Base-by-base conservation (phyloP, 2,113 vertebrate genomes). In the Chloropsis cyanopogon region DNA sequence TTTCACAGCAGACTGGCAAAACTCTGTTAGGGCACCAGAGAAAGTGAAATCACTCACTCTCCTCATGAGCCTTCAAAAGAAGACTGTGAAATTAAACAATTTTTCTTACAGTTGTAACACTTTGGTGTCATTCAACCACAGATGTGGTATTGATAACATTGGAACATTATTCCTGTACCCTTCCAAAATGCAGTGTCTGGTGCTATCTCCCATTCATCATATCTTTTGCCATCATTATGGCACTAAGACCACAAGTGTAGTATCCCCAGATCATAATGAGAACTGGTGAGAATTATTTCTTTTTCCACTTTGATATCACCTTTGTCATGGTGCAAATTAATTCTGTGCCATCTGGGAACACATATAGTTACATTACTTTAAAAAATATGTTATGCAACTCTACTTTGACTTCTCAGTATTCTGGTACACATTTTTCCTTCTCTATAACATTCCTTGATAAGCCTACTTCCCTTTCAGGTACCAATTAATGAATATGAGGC, bases 401-500 rank as follows among this genome's bases (percentile, higher is more conserved):
- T 53, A 25, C 47, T 91, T 41, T 33, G 47, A 77, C 79, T 93
- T 93, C 60, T 95, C 47, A 71, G 17, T 54, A 88, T 89, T 92
- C 92, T 53, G 49, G 61, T 57, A 64, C 73, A 49, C 0, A 0
- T 60, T 4, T 0, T 77, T 88, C 85, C 44, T 86, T 75, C 44
- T 63, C 79, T 65, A 50, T 76, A 91, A 60, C 12, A 41, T 72
- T 68, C 42, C 52, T 77, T 63, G 73, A 84, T 91, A 94, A 81
- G 50, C 44, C 69, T 75, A 29, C 75, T 92, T 92, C 33, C 70
- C 59, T 90, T 93, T 87, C 57, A 92, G 78, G 70, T 80, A 87
- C n/a, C 52, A 89, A 56, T 97, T 97, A 97, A 91, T 49, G 86
- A 89, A 83, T 80, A 78, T 54, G 39, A 90, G 84, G 52, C 17